Conservation (phyloP, 2,113 vertebrate species). For the Ameiurus melas region DNA sequence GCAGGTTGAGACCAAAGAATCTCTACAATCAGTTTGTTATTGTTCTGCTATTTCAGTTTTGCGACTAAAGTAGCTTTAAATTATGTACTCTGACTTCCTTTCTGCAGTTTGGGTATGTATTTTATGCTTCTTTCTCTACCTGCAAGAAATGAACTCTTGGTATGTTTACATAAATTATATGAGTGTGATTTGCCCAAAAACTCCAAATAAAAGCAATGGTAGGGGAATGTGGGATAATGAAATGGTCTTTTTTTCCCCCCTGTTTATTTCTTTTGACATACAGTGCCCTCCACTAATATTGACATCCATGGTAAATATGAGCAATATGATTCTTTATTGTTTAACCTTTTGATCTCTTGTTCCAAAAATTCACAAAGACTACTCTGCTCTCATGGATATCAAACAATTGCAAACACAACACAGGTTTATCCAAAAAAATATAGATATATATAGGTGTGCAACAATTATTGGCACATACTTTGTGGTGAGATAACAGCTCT, state of each 20-base stretch:
- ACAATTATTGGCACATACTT: too few species aligned
- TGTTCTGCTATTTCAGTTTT: conserved; percentile 9
- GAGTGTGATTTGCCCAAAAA: not conserved
- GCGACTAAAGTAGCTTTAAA: conserved; percentile 9
- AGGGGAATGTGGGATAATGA: not conserved
- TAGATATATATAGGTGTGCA: too few species aligned
- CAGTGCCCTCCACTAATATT: too few species aligned
- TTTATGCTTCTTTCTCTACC: not conserved
- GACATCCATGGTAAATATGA: too few species aligned
- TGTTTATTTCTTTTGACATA: not conserved
- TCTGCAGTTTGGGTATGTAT: not conserved
- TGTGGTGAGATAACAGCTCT: too few species aligned
- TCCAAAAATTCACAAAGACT: too few species aligned
- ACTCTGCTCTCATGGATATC: too few species aligned
- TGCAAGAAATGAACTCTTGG: not conserved
- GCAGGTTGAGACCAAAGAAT: not conserved
- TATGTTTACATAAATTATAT: conserved; percentile 3
- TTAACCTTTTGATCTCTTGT: too few species aligned
- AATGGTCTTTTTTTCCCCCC: not conserved
- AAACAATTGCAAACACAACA: too few species aligned
- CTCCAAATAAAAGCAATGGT: not conserved
- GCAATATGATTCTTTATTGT: too few species aligned
- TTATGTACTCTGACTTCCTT: not conserved
- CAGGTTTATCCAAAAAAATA: too few species aligned
- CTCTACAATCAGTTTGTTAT: conserved; percentile 17